Conservation (phyloP, 1,140 invertebrate species). For the Drosophila nigromelanica region DNA sequence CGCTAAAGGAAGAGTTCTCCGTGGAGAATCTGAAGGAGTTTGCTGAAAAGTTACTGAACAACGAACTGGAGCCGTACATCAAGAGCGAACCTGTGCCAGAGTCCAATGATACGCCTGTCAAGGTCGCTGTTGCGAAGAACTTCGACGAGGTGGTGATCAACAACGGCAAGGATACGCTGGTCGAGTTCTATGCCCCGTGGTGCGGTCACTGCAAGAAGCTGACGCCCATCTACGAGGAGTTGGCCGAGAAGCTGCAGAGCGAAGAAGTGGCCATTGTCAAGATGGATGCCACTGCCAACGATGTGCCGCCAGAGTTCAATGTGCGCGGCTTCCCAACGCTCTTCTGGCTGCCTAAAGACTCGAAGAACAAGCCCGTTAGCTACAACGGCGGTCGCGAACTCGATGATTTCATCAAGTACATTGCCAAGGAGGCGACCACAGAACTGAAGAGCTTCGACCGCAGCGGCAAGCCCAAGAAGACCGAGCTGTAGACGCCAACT, state of each 20-base stretch:
- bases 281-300: conserved; percentile 99
- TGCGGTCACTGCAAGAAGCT: conserved; percentile 99
- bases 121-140: conserved; percentile 97
- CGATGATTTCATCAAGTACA: conserved; percentile 98
- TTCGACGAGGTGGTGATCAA: conserved; percentile 98
- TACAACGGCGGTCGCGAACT: conserved; percentile 98
- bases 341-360: conserved; percentile 96
- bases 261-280: conserved; percentile 98
- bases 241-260: conserved; percentile 94
- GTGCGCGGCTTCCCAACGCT: conserved; percentile 99
- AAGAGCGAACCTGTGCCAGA: conserved; percentile 98
- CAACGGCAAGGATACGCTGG: conserved; percentile 95
- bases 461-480: conserved; percentile 93
- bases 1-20: conserved; percentile 95
- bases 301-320: conserved; percentile 96
- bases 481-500: conserved; percentile 71
- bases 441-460: conserved; percentile 95
- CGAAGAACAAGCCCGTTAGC: conserved; percentile 91
- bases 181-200: conserved; percentile 99
- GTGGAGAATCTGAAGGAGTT: conserved; percentile 95
- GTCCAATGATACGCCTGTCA: conserved; percentile 92
- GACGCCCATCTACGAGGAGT: conserved; percentile 96
- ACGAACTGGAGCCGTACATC: conserved; percentile 94
- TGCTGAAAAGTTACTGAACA: conserved; percentile 92
- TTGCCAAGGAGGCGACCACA: conserved; percentile 95